These are phyloP conservation scores for Zootoca vivipara DNA, from an alignment of 2,113 vertebrate genomes.

Conservation along the genomic window DNA sequence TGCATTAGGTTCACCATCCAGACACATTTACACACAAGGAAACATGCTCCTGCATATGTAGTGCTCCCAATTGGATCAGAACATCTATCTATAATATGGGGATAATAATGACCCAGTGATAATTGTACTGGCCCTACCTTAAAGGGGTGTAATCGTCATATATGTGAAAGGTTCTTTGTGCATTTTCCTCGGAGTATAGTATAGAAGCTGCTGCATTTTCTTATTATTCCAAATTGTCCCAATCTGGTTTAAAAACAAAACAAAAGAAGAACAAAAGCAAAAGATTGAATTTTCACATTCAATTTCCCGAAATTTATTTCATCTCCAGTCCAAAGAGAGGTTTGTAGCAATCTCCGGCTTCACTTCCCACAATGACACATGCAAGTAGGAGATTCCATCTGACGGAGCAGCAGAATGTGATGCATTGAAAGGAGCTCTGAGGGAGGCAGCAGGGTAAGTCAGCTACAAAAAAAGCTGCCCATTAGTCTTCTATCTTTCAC, in stretches of 20 bases:
- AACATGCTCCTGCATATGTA: background rate
- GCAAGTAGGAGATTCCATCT: background rate
- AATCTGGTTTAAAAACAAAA: background rate
- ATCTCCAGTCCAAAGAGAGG: background rate
- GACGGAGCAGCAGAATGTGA: background rate
- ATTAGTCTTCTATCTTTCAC: background rate
- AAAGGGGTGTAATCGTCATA: background rate
- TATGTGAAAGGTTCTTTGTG: background rate
- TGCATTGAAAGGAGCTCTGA: background rate
- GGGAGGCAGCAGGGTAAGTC: background rate
- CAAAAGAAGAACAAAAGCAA: too few relatives aligned
- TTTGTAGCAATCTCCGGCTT: rapidly evolving
- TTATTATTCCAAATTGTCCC: background rate
- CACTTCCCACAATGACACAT: background rate
- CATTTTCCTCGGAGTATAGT: background rate
- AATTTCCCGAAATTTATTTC: background rate
- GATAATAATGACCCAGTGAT: too few relatives aligned
- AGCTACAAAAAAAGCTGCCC: background rate
- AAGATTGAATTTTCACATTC: background rate
- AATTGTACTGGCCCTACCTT: background rate
- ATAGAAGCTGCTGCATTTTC: background rate
- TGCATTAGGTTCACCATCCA: background rate
- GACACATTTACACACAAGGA: background rate
- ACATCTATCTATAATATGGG: background rate
- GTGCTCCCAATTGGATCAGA: too few relatives aligned